Evolutionary conservation across 2,113 vertebrate genomes (phyloP).

Genomic region (Erpornis zantholeuca): DNA sequence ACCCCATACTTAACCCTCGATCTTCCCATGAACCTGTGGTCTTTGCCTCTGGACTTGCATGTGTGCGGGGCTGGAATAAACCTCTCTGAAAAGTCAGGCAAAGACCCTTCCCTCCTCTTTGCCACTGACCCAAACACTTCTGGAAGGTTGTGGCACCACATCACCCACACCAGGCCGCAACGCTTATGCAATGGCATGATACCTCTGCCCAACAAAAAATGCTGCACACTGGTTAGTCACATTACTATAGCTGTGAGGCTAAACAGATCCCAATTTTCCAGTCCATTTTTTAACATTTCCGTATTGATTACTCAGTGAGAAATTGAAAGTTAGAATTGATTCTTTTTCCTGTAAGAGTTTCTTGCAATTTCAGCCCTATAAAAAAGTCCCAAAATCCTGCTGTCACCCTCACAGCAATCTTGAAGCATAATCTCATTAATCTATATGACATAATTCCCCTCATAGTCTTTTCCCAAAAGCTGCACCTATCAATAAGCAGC

Average conservation of each 20-base stretch:
- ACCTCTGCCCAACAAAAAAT: background rate
- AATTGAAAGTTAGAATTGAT: background rate
- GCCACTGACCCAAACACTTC: too few relatives aligned
- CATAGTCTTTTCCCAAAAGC: background rate
- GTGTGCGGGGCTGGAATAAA: too few relatives aligned
- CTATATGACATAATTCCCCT: background rate
- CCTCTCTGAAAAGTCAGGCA: too few relatives aligned
- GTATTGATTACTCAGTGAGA: background rate
- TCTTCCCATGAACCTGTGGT: too few relatives aligned
- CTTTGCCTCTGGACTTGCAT: too few relatives aligned
- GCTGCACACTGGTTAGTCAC: background rate
- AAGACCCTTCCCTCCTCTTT: too few relatives aligned
- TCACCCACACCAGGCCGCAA: too few relatives aligned
- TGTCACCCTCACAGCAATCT: background rate
- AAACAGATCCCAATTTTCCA: background rate
- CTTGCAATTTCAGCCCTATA: background rate
- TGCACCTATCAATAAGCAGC: background rate
- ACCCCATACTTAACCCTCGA: too few relatives aligned
- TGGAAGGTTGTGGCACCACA: too few relatives aligned
- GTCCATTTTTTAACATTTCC: background rate
- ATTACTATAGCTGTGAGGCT: background rate
- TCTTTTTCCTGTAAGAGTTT: background rate
- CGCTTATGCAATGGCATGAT: background rate
- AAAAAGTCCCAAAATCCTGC: background rate
- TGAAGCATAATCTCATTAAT: background rate